A percentile compares a stretch with the other conserved stretches of the same genome.
phyloP scores from a whole-genome alignment of 1,140 invertebrate genomes.

The Drosophila watanabei region DNA sequence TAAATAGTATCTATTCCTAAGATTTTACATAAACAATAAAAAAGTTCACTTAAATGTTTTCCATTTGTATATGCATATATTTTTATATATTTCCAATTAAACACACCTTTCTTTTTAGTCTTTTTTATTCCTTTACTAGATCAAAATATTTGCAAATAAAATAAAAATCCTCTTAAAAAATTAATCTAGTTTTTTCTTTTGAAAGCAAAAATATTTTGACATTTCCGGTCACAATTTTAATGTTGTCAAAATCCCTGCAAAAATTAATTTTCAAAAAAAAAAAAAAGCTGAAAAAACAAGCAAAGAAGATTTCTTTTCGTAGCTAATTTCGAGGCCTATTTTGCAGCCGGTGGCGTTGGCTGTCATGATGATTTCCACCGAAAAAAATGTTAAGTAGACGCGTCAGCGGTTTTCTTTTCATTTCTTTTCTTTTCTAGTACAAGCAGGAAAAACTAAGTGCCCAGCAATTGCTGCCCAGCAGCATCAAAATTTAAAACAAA shows the following conservation, averaged over 20 bases:
- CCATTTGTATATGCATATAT: too few species aligned
- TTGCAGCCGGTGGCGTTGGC: slow-evolving; percentile 51
- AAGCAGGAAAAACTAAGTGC: slow-evolving; percentile 77
- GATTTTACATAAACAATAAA: too few species aligned
- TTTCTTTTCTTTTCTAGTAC: slow-evolving; percentile 22
- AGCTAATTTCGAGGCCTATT: slow-evolving; percentile 70
- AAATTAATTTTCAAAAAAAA: slow-evolving; percentile 27
- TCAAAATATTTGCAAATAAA: not conserved
- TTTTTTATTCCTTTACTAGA: not conserved
- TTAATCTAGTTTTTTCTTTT: slow-evolving; percentile 22
- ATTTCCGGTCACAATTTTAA: slow-evolving; percentile 61
- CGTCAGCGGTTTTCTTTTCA: slow-evolving; percentile 71
- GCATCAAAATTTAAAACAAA: slow-evolving; percentile 72
- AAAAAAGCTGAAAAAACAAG: not conserved
- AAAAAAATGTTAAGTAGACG: slow-evolving; percentile 78
- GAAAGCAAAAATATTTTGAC: slow-evolving; percentile 52
- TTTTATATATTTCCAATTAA: too few species aligned
- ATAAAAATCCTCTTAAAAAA: slow-evolving; percentile 3
- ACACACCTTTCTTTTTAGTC: too few species aligned
- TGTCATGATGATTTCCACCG: slow-evolving; percentile 60
- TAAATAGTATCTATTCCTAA: too few species aligned
- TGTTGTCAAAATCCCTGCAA: slow-evolving; percentile 40
- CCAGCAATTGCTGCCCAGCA: slow-evolving; percentile 61
- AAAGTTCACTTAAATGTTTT: too few species aligned
- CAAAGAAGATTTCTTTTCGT: slow-evolving; percentile 17